These are phyloP conservation scores for Trichacis sp. DNA, from an alignment of 2,888 invertebrate genomes.

Conservation along the genomic window DNA sequence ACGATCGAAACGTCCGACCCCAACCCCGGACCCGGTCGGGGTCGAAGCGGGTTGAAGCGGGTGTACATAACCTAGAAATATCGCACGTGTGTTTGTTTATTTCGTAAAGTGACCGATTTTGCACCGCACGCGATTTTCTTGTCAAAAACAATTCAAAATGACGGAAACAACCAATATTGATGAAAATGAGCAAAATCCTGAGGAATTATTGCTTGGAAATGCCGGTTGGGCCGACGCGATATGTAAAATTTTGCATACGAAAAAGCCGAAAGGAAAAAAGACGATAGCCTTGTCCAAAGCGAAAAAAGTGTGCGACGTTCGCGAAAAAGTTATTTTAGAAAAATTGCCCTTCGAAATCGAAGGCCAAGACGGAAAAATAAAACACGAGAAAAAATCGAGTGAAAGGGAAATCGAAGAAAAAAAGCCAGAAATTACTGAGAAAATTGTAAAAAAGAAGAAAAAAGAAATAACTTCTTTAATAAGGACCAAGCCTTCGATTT, in stretches of 20 bases:
- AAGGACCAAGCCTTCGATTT: constrained; percentile 80
- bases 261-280: constrained; percentile 82
- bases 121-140: too few species aligned
- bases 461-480: constrained; percentile 74
- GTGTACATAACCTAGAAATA: too few species aligned
- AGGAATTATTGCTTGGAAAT: constrained; percentile 71
- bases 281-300: constrained; percentile 83
- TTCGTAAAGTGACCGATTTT: too few species aligned
- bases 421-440: constrained; percentile 46
- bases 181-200: constrained; percentile 9
- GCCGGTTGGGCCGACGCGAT: constrained; percentile 87
- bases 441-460: constrained; percentile 51
- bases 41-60: too few species aligned
- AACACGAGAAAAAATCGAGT: constrained; percentile 67
- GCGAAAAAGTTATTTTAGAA: constrained; percentile 69
- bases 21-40: too few species aligned
- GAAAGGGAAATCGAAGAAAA: constrained; percentile 35
- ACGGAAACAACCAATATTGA: too few species aligned
- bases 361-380: constrained; percentile 70
- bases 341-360: constrained; percentile 76
- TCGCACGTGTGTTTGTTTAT: too few species aligned
- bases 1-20: too few species aligned
- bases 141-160: too few species aligned
- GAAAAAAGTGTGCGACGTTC: constrained; percentile 75
- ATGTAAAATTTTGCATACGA: constrained; percentile 81